Conservation (phyloP, 2,113 vertebrate genomes). For the Ancistrus triradiatus region DNA sequence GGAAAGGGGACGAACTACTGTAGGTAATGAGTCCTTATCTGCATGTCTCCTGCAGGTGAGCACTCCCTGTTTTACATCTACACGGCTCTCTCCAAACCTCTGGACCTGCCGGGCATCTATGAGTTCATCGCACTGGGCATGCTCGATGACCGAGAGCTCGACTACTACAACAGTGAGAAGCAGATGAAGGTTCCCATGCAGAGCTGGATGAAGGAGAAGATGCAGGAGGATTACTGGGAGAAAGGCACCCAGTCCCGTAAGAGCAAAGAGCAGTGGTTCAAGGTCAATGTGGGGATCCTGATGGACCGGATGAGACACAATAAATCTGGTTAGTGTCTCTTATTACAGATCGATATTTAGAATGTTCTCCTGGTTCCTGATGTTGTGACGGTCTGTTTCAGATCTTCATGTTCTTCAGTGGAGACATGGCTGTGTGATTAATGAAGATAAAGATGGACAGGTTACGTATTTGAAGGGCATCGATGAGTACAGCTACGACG, state of each 20-base stretch:
- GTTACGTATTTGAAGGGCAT: constrained; percentile 13
- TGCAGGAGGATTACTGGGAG: constrained; percentile 37
- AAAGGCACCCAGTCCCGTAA: constrained; percentile 40
- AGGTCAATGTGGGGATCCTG: constrained; percentile 45
- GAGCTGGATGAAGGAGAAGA: constrained; percentile 22
- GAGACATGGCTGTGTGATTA: constrained; percentile 39
- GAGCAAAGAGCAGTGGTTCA: constrained; percentile 48
- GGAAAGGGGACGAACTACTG: no score
- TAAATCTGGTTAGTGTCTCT: constrained; percentile 6
- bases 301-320: constrained; percentile 37
- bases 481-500: constrained; percentile 45
- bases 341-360: no score
- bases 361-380: no score
- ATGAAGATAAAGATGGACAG: neutral
- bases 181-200: constrained; percentile 4
- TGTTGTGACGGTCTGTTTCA: neutral
- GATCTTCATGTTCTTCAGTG: constrained; percentile 43
- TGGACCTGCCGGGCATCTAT: neutral
- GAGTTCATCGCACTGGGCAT: neutral
- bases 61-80: neutral
- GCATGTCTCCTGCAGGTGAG: neutral
- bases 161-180: neutral
- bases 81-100: neutral
- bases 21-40: no score
- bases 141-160: neutral